A percentile compares a stretch with the other conserved stretches of the same genome.
Conservation (phyloP, 2,113 vertebrate genomes). For the Cyphomyrus discorhynchus region DNA sequence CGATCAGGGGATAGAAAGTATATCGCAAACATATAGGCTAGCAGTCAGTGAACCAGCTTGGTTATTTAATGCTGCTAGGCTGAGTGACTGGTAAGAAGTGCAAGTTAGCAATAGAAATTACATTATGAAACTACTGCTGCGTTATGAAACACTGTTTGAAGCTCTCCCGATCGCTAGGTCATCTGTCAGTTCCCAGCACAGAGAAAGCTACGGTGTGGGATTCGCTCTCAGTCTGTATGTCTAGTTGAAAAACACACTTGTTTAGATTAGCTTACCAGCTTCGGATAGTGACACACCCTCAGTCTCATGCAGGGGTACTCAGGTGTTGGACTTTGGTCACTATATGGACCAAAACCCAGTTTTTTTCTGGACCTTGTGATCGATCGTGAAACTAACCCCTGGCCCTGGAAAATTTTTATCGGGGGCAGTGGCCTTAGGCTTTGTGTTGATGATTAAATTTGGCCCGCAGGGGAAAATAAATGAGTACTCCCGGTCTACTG, state of each 20-base stretch:
- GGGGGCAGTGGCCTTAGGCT: neutral
- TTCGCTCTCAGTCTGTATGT: neutral
- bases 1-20: neutral
- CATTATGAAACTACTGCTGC: neutral
- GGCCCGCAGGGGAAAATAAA: neutral
- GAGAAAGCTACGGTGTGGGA: neutral
- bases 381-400: neutral
- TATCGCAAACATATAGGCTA: neutral
- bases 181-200: neutral
- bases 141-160: neutral
- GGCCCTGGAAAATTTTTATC: neutral
- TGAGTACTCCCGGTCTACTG: neutral
- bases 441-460: neutral
- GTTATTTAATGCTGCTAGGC: neutral
- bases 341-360: neutral
- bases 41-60: neutral
- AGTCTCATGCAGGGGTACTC: neutral
- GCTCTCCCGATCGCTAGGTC: neutral
- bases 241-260: neutral
- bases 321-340: neutral
- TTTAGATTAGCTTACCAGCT: neutral
- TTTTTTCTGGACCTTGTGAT: neutral
- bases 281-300: neutral
- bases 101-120: neutral
- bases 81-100: neutral